Conservation (phyloP, 2,113 vertebrate species). For the Alligator sinensis region DNA sequence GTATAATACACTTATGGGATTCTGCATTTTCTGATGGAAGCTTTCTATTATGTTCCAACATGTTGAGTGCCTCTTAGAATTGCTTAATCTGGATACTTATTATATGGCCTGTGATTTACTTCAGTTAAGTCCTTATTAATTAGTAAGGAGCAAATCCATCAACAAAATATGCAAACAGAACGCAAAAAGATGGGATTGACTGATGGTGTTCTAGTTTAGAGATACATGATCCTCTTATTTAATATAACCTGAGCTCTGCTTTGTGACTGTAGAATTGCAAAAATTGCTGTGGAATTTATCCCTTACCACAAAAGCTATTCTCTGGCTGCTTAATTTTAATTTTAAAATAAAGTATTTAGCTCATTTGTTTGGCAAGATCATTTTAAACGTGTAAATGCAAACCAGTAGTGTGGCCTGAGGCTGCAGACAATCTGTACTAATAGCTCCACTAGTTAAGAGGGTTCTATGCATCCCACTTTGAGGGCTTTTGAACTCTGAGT, state of each 20-base stretch:
- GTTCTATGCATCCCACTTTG: rapidly evolving
- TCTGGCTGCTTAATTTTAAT: neutral
- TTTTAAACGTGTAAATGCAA: neutral
- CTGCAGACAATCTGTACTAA: neutral
- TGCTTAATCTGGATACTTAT: constrained; percentile 46
- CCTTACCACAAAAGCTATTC: neutral
- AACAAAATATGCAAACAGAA: neutral
- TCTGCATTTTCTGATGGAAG: neutral
- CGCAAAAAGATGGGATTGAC: constrained; percentile 39
- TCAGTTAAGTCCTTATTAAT: constrained; percentile 33
- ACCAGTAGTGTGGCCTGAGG: neutral
- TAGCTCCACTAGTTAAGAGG: neutral
- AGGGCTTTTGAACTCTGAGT: neutral
- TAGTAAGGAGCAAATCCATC: constrained; percentile 47
- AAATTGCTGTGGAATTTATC: neutral
- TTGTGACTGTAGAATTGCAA: neutral
- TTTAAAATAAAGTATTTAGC: neutral
- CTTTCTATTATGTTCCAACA: constrained; percentile 9
- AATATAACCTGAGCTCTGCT: neutral
- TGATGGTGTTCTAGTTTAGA: neutral
- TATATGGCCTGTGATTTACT: constrained; percentile 38
- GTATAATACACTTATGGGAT: neutral
- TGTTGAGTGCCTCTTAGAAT: constrained; percentile 12
- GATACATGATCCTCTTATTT: neutral
- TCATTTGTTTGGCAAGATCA: neutral